phyloP scores from a whole-genome alignment of 2,888 invertebrate genomes.

The Limenitis camilla region DNA sequence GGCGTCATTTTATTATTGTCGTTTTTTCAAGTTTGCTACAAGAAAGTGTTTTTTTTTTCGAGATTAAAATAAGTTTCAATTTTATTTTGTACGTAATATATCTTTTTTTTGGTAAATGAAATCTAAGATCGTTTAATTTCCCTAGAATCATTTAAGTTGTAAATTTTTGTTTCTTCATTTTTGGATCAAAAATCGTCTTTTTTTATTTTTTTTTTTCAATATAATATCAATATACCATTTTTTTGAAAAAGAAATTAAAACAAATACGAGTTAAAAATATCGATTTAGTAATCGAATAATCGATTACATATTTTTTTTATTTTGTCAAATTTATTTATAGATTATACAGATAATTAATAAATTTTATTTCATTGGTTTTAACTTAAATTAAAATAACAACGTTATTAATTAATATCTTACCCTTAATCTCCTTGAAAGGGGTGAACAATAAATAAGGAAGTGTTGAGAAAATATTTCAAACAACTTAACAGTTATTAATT shows the following conservation, averaged over 20 bases:
- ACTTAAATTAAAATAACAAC: not conserved
- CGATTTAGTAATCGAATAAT: no score
- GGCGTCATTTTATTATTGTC: constrained; percentile 18
- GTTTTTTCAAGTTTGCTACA: constrained; percentile 2
- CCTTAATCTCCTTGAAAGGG: constrained; percentile 5
- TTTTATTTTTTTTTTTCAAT: no score
- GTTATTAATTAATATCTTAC: no score
- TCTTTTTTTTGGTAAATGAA: no score
- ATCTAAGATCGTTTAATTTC: no score
- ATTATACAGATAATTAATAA: not conserved
- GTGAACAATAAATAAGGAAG: constrained; percentile 16
- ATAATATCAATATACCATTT: no score
- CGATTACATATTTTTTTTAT: no score
- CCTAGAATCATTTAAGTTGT: no score
- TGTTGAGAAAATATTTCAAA: constrained; percentile 22
- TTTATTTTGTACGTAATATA: constrained; percentile 3
- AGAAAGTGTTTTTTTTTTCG: not conserved
- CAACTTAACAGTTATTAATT: constrained; percentile 22
- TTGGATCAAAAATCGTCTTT: no score
- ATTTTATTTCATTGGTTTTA: not conserved
- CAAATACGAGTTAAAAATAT: no score
- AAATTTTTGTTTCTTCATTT: no score
- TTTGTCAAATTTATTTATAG: not conserved
- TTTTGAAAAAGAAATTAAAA: no score
- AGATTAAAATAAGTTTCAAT: not conserved